These are phyloP conservation scores for Papilio dardanus DNA, from an alignment of 1,140 invertebrate species.

Conservation along the genomic window DNA sequence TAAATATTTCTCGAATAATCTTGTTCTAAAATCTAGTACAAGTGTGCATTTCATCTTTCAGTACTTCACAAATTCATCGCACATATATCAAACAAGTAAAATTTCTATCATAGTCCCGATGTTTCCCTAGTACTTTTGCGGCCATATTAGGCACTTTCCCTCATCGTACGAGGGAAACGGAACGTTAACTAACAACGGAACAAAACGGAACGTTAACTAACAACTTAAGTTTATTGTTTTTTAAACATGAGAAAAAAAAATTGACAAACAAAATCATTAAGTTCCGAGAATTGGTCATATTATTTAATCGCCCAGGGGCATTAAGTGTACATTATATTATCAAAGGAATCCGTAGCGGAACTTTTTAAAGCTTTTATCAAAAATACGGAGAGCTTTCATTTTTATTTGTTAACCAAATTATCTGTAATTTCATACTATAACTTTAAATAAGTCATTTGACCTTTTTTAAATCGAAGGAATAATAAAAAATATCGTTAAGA, in stretches of 20 bases:
- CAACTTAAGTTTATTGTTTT: no score
- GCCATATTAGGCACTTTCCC: conserved; percentile 63
- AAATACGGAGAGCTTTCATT: conserved; percentile 14
- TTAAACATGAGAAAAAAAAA: not conserved
- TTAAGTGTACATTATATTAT: conserved; percentile 34
- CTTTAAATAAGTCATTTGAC: conserved; percentile 29
- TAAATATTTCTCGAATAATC: not conserved
- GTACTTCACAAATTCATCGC: conserved; percentile 31
- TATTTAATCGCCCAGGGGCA: conserved; percentile 6
- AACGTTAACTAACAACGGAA: no score
- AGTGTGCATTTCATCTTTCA: not conserved
- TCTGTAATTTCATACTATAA: conserved; percentile 24
- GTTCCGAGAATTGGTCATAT: not conserved
- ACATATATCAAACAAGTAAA: conserved; percentile 39
- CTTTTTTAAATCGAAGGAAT: not conserved
- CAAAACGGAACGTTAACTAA: no score
- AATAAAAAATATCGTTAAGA: conserved; percentile 28
- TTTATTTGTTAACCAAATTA: conserved; percentile 31
- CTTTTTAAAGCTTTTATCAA: conserved; percentile 30
- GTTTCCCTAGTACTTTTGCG: conserved; percentile 49
- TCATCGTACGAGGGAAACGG: conserved; percentile 9
- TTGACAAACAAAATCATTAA: not conserved
- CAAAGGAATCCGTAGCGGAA: conserved; percentile 21
- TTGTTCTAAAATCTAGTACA: not conserved
- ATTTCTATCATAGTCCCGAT: conserved; percentile 34